These are phyloP conservation scores for Nematolebias whitei DNA, from an alignment of 2,113 vertebrate genomes.

Conservation along the genomic window DNA sequence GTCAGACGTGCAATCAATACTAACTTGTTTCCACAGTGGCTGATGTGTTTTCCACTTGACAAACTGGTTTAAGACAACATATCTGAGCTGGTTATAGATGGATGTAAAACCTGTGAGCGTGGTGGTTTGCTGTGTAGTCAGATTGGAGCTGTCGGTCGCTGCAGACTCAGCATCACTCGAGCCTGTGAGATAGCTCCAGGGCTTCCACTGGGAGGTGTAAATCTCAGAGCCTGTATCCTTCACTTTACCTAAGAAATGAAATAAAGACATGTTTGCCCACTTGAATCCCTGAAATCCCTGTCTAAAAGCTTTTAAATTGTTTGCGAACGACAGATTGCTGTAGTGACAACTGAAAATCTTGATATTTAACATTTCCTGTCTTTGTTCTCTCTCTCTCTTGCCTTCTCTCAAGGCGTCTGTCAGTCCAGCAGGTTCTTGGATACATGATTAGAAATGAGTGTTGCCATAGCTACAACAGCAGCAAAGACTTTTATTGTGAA, in stretches of 20 bases:
- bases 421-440: constrained; percentile 44
- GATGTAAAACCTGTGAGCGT: constrained; percentile 53
- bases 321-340: constrained; percentile 7
- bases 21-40: background rate
- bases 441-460: constrained; percentile 34
- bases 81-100: constrained; percentile 9
- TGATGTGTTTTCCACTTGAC: constrained; percentile 3
- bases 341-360: background rate
- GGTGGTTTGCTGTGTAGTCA: constrained; percentile 45
- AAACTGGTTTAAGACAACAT: background rate
- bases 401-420: constrained; percentile 25
- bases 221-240: constrained; percentile 64
- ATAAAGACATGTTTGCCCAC: constrained; percentile 13
- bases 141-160: constrained; percentile 31
- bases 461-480: constrained; percentile 64
- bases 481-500: constrained; percentile 46
- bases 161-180: constrained; percentile 41
- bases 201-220: constrained; percentile 77
- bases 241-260: constrained; percentile 62
- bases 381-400: background rate
- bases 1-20: background rate
- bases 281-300: background rate
- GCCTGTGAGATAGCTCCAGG: constrained; percentile 77
- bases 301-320: constrained; percentile 29
- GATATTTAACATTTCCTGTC: constrained; percentile 25